These are phyloP conservation scores for Sericinus montela DNA, from an alignment of 2,888 invertebrate species.

Conservation along the genomic window DNA sequence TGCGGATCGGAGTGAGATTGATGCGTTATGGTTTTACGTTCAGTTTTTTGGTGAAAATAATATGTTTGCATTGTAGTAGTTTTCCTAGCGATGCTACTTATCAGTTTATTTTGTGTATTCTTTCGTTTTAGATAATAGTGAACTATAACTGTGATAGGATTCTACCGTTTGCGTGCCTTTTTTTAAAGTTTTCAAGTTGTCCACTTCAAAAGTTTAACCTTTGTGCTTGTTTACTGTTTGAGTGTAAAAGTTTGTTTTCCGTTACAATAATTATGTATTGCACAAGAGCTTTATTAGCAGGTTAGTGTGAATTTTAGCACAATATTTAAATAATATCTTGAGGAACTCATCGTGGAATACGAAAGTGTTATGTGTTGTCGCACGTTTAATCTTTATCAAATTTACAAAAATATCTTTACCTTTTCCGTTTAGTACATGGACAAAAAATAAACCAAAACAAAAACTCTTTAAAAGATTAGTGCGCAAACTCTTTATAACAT, in stretches of 20 bases:
- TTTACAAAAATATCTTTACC: too few species aligned
- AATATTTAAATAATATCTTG: too few species aligned
- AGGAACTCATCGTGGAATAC: too few species aligned
- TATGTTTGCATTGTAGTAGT: slow-evolving; percentile 12
- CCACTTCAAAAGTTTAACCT: slow-evolving; percentile 38
- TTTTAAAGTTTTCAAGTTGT: slow-evolving; percentile 54
- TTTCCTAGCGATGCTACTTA: slow-evolving; percentile 13
- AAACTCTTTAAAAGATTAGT: too few species aligned
- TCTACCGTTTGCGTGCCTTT: slow-evolving; percentile 43
- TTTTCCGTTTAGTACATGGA: too few species aligned
- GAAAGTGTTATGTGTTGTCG: too few species aligned
- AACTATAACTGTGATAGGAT: slow-evolving; percentile 34
- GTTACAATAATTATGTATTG: slow-evolving; percentile 6
- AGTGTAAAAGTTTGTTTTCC: slow-evolving; percentile 24
- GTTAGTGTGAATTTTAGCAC: slow-evolving; percentile 22
- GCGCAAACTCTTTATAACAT: too few species aligned
- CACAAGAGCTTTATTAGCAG: slow-evolving; percentile 19
- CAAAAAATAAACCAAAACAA: too few species aligned
- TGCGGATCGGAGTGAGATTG: too few species aligned
- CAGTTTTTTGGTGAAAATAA: background rate
- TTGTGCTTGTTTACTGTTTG: slow-evolving; percentile 37
- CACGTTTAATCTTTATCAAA: too few species aligned
- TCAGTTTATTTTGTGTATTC: slow-evolving; percentile 29
- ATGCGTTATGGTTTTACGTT: too few species aligned
- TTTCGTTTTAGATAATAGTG: slow-evolving; percentile 21